Base-by-base conservation (phyloP, 1,140 invertebrate species). In the Drosophila lacteicornis region DNA sequence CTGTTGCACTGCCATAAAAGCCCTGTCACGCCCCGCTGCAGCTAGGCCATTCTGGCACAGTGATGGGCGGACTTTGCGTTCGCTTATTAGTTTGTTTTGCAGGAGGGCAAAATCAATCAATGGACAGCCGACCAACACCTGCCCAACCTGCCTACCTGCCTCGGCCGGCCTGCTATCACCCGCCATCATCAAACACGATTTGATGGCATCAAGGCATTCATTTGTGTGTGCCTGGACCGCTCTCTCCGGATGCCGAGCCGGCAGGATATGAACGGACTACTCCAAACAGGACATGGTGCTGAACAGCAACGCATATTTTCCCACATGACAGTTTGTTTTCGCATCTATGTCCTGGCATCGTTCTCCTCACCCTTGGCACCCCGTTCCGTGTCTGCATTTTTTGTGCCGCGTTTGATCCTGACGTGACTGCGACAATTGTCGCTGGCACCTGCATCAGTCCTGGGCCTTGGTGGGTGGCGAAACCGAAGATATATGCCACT, bases 21-120 rank as follows among this genome's bases (percentile, higher is more conserved):
- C 61, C 38, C 47, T 78, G 49, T 61, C 58, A 56, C 53, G 51
- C 45, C 47, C 50, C 27, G n/a, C 53, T 51, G 36, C n/a, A 8
- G 27, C 38, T 12, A 25, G n/a, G 15, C 46, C 22, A 2, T 61
- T 17, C 22, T 25, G 22, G 22, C 3, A 3, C 22, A 3, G 19
- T 40, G 42, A 27, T 43, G 55, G 30, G 13, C 55, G 61, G 55
- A 40, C 30, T 40, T 77, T 50, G 53, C 49, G 70, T 69, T 82
- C 53, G 68, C 82, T 90, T 90, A 90, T 90, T 90, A 90, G 85
- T 90, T 90, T 90, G 81, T 81, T 91, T 77, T 84, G 77, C 58
- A 79, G 69, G 50, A 66, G 70, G 81, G 58, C 61, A 65, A 75
- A 90, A 90, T 84, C 84, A 88, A 88, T 88, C 85, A 85, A 53